phyloP scores from a whole-genome alignment of 2,888 invertebrate genomes.

The Agriopis leucophaearia region DNA sequence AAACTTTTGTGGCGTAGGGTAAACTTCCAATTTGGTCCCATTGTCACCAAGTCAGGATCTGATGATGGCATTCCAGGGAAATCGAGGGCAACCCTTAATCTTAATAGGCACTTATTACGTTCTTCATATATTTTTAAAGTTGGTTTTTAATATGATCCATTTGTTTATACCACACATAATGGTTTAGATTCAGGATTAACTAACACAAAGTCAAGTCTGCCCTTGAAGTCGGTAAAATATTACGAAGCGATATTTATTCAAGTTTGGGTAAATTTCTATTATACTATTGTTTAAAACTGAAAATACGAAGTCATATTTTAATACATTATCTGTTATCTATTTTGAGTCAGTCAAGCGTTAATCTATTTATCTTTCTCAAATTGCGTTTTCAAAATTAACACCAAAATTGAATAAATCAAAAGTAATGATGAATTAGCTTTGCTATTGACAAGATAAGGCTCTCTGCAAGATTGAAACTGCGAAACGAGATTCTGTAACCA shows the following conservation, averaged over 20 bases:
- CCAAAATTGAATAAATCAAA: conserved; percentile 17
- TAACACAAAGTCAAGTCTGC: too few species aligned
- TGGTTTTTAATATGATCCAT: too few species aligned
- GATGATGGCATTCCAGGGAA: too few species aligned
- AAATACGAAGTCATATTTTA: conserved; percentile 13
- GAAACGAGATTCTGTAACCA: neutral
- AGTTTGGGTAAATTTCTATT: neutral
- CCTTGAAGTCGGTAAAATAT: neutral
- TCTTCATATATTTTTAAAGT: too few species aligned
- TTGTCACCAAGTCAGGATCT: too few species aligned
- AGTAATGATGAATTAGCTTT: conserved; percentile 12
- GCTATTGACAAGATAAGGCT: conserved; percentile 4
- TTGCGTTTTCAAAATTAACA: conserved; percentile 17
- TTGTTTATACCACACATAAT: too few species aligned
- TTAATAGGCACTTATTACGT: too few species aligned
- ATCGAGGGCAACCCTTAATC: too few species aligned
- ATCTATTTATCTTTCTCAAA: conserved; percentile 19
- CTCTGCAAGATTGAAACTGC: neutral
- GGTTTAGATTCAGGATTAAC: too few species aligned
- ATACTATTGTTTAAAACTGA: conserved; percentile 7
- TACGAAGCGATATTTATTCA: neutral
- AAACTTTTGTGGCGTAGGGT: too few species aligned
- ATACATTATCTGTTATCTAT: conserved; percentile 1
- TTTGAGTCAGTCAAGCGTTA: conserved; percentile 8
- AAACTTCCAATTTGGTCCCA: too few species aligned